A percentile compares a stretch with the other conserved stretches of the same genome.
These are phyloP conservation scores for Pectinophora gossypiella DNA, from an alignment of 1,140 invertebrate genomes.

Conservation along the genomic window DNA sequence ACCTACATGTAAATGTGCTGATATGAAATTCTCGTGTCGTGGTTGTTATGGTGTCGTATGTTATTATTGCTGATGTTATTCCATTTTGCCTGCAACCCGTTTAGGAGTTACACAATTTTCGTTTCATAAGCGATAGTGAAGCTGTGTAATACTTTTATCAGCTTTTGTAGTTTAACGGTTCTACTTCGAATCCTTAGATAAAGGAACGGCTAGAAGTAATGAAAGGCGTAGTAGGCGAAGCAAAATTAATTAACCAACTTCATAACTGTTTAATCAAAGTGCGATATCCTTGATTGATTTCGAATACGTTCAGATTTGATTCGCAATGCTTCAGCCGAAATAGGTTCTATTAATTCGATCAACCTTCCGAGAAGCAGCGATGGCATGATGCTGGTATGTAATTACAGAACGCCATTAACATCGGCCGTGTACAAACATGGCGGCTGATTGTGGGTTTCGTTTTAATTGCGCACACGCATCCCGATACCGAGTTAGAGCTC, in stretches of 20 bases:
- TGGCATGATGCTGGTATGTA: slow-evolving; percentile 68
- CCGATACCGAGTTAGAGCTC: slow-evolving; percentile 49
- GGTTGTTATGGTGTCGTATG: slow-evolving; percentile 26
- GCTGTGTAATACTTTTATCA: too few species aligned
- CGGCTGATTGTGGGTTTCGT: slow-evolving; percentile 70
- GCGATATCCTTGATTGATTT: slow-evolving; percentile 2
- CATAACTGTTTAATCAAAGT: slow-evolving; percentile 2
- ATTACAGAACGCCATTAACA: slow-evolving; percentile 72
- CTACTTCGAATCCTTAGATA: too few species aligned
- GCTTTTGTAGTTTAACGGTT: too few species aligned
- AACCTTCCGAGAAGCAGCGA: slow-evolving; percentile 69
- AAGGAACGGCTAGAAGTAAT: too few species aligned
- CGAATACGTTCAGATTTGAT: background rate
- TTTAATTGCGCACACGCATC: slow-evolving; percentile 73
- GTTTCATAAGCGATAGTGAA: background rate
- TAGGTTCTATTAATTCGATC: slow-evolving; percentile 70
- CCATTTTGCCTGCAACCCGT: slow-evolving; percentile 14
- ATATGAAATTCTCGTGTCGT: slow-evolving; percentile 51
- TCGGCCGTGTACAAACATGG: slow-evolving; percentile 73
- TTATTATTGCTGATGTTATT: slow-evolving; percentile 35
- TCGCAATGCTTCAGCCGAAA: slow-evolving; percentile 33
- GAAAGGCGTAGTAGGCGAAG: background rate
- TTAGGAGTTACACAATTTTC: background rate
- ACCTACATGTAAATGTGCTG: slow-evolving; percentile 42
- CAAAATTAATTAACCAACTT: background rate